A percentile compares a stretch with the other conserved stretches of the same genome.
These are phyloP conservation scores for Neosilurus hyrtlii DNA, from an alignment of 2,797 vertebrate genomes.

Conservation along the genomic window DNA sequence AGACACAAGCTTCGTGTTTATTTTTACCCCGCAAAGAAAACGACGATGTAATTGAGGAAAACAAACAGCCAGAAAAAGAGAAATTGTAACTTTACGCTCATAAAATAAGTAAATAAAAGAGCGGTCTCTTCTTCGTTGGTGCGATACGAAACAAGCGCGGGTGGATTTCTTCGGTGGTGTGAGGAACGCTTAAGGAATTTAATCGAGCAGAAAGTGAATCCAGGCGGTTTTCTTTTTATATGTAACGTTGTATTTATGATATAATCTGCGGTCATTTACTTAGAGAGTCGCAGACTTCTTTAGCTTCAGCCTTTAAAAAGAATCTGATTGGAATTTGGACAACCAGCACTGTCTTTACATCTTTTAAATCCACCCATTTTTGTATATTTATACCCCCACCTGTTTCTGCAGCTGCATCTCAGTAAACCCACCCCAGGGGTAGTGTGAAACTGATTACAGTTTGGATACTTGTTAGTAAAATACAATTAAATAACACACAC, in stretches of 20 bases:
- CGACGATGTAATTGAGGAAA: conserved; percentile 2
- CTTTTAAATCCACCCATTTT: neutral
- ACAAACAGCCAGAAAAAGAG: neutral
- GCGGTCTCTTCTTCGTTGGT: conserved; percentile 22
- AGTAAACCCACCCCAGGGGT: neutral
- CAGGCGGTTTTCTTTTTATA: neutral
- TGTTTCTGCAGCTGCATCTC: neutral
- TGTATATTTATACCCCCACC: neutral
- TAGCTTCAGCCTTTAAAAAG: neutral
- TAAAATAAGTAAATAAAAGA: neutral
- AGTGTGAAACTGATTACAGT: neutral
- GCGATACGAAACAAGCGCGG: conserved; percentile 1
- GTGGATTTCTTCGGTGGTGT: conserved; percentile 21
- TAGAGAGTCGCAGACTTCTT: neutral
- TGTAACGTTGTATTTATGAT: neutral
- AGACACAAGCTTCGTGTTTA: neutral
- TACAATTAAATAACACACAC: neutral
- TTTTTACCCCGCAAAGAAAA: neutral
- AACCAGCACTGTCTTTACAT: neutral
- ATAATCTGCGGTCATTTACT: neutral
- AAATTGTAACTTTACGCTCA: conserved; percentile 1
- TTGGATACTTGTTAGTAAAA: neutral
- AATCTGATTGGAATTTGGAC: neutral
- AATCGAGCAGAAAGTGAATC: neutral
- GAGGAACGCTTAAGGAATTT: conserved; percentile 1